Conservation (phyloP, 2,113 vertebrate species). For the Apistogramma diplotaenia region DNA sequence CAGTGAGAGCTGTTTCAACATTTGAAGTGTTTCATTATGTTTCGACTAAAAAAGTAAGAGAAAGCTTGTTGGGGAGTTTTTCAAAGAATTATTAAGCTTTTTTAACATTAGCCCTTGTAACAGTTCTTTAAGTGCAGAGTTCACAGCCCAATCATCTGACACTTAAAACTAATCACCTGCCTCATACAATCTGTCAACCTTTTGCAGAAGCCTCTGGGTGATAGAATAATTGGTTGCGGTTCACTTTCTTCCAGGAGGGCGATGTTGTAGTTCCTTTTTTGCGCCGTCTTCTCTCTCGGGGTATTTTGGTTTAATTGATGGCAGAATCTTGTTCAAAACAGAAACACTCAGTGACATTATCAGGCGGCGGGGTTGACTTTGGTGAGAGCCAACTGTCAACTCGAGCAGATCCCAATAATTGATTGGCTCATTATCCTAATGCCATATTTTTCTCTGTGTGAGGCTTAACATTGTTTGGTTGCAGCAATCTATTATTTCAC, state of each 20-base stretch:
- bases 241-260: conserved; percentile 53
- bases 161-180: conserved; percentile 68
- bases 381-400: conserved; percentile 56
- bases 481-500: conserved; percentile 45
- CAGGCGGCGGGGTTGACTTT: conserved; percentile 28
- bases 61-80: conserved; percentile 55
- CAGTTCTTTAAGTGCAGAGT: conserved; percentile 56
- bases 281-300: conserved; percentile 21
- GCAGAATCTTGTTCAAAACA: conserved; percentile 28
- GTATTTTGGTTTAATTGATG: conserved; percentile 42
- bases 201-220: conserved; percentile 60
- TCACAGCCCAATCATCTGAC: conserved; percentile 65
- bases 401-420: conserved; percentile 57
- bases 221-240: conserved; percentile 68
- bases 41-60: conserved; percentile 22
- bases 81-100: conserved; percentile 48
- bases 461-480: conserved; percentile 40
- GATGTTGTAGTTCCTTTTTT: conserved; percentile 46
- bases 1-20: conserved; percentile 37
- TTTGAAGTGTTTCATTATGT: conserved; percentile 48
- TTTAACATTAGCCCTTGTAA: conserved; percentile 43
- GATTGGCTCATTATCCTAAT: conserved; percentile 62
- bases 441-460: conserved; percentile 44
- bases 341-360: conserved; percentile 42
- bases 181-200: conserved; percentile 59